phyloP scores from a whole-genome alignment of 2,888 invertebrate species.

The Mythimna lalbum region DNA sequence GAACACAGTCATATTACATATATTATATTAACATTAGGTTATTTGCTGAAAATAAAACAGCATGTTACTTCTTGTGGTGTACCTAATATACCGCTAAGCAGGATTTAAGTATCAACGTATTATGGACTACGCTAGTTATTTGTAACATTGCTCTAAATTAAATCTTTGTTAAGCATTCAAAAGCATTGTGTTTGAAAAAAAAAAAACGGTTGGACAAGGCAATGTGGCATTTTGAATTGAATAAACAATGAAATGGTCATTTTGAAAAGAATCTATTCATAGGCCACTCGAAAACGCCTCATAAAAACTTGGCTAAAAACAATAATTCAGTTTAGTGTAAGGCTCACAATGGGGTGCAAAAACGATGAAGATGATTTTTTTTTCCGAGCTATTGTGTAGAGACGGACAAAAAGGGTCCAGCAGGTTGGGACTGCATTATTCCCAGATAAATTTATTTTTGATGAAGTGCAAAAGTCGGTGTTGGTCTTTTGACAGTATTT shows the following conservation, averaged over 20 bases:
- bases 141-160: constrained; percentile 44
- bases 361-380: constrained; percentile 73
- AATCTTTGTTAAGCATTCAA: constrained; percentile 46
- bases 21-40: not conserved
- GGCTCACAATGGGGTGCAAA: constrained; percentile 76
- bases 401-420: constrained; percentile 74
- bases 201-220: constrained; percentile 62
- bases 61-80: not conserved
- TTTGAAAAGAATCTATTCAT: constrained; percentile 75
- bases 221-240: constrained; percentile 65
- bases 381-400: constrained; percentile 69
- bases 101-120: constrained; percentile 13
- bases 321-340: constrained; percentile 82
- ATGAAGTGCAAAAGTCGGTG: constrained; percentile 89
- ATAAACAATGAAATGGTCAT: constrained; percentile 71
- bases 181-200: constrained; percentile 47
- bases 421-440: constrained; percentile 85
- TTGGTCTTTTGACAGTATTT: constrained; percentile 82
- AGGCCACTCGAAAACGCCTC: constrained; percentile 77
- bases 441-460: constrained; percentile 87
- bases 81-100: constrained; percentile 2
- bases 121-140: constrained; percentile 24
- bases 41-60: not conserved
- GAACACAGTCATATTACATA: not conserved
- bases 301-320: constrained; percentile 81